Conservation (phyloP, 2,888 invertebrate species). For the Piscicola geometra region DNA sequence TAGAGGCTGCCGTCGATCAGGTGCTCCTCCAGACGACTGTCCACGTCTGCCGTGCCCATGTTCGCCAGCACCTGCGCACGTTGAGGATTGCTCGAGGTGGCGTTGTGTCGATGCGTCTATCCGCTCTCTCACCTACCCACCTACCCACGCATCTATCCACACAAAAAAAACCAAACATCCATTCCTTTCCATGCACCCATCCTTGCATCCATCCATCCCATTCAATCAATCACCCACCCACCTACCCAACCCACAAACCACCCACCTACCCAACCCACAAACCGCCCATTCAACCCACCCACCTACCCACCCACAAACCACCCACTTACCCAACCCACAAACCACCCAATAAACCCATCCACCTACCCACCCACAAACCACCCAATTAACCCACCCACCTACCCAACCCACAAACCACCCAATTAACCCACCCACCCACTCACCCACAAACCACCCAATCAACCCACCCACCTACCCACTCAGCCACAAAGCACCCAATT, state of each 20-base stretch:
- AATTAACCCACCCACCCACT: background rate
- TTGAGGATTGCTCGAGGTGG: background rate
- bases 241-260: too few species aligned
- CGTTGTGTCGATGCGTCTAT: background rate
- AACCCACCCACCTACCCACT: background rate
- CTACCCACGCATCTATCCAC: too few species aligned
- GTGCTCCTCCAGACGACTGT: slow-evolving; percentile 94
- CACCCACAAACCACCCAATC: background rate
- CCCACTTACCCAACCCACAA: too few species aligned
- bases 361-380: too few species aligned
- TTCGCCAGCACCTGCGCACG: slow-evolving; percentile 84
- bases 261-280: too few species aligned
- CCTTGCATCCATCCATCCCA: background rate
- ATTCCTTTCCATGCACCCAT: background rate
- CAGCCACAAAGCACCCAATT: background rate
- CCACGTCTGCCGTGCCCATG: slow-evolving; percentile 94
- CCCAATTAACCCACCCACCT: too few species aligned
- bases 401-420: too few species aligned
- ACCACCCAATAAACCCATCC: too few species aligned
- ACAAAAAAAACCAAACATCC: background rate
- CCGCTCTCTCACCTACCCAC: too few species aligned
- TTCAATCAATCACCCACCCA: too few species aligned
- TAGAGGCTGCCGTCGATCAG: slow-evolving; percentile 98
- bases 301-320: too few species aligned
- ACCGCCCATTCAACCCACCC: too few species aligned